Evolutionary conservation across 2,888 invertebrate genomes (phyloP).

Genomic region (Limnephilus auricula): DNA sequence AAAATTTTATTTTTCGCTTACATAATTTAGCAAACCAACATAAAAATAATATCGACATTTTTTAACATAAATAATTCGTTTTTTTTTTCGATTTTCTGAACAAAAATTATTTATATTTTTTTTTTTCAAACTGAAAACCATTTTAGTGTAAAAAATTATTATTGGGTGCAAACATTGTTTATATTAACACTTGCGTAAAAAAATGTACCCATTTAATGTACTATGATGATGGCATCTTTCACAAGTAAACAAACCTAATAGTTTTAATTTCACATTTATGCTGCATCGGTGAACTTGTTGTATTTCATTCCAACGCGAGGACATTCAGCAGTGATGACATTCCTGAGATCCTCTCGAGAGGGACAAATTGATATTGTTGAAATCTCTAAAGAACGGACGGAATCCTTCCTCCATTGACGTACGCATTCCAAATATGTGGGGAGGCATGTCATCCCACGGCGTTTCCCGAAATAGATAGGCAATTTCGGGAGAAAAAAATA

Average conservation of each 20-base stretch:
- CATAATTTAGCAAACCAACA: too few relatives aligned
- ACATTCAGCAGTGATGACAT: conserved; percentile 5
- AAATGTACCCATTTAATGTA: too few relatives aligned
- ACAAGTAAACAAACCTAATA: not conserved
- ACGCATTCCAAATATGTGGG: not conserved
- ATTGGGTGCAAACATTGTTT: too few relatives aligned
- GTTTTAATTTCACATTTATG: not conserved
- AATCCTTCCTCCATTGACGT: not conserved
- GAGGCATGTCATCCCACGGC: not conserved
- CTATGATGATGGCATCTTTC: not conserved
- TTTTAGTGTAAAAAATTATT: too few relatives aligned
- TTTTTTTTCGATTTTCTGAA: too few relatives aligned
- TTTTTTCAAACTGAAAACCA: too few relatives aligned
- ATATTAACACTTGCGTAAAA: too few relatives aligned
- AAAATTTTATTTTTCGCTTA: too few relatives aligned
- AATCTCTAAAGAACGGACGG: conserved; percentile 6
- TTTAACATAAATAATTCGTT: too few relatives aligned
- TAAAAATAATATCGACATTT: too few relatives aligned
- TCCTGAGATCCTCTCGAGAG: conserved; percentile 8
- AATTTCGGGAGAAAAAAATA: not conserved
- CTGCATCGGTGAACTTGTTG: not conserved
- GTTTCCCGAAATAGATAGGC: not conserved
- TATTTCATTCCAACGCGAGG: not conserved
- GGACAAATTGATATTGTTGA: conserved; percentile 42
- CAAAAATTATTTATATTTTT: too few relatives aligned